Evolutionary conservation across 2,113 vertebrate genomes (phyloP), one percentile per base, ranked within the genome.

Genomic region (Orycteropus afer): DNA sequence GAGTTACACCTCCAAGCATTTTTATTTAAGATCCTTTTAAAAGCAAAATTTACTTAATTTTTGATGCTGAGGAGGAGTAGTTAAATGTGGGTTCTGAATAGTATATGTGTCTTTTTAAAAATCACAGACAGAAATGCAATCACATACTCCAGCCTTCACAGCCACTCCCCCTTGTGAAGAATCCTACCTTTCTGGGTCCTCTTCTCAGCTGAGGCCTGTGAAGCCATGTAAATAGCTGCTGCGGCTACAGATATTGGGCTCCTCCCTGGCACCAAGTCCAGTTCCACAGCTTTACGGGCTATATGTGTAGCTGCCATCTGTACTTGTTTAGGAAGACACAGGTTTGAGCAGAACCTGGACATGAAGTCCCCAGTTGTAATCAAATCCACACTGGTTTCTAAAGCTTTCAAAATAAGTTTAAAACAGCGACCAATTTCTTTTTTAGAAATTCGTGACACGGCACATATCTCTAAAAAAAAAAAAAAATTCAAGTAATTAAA

Each of bases 311-410:
- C 99, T 7, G 99, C 99, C 99, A 99, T 99, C 95, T 99, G 99
- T 17, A 99, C 99, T 98, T 99, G 99, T 87, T 99, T 99, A 87
- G 99, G 99, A 96, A 99, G 98, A 78, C 99, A 99, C 92, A 99
- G 98, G 98, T 99, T 99, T 93, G 99, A 99, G 97, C 99, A 99
- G 98, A 99, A 99, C 63, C 99, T 99, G 81, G 99, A 99, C 99
- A 99, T 99, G 97, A 99, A 99, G 98, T 99, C 99, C 81, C 99
- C 99, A 0, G 99, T 99, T 95, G 99, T 99, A 97, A 99, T 99
- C 97, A 99, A 98, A 98, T 99, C 99, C 97, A 99, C 99, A 29
- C 99, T 99, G 61, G 99, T 99, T 98, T 99, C 99, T 71, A 99
- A 98, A 25, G 99, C 99, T 98, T 99, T 99, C 98, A 99, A 98